Evolutionary conservation across 2,797 vertebrate genomes (phyloP), one percentile per base, ranked within the genome.

Genomic region (Caiman crocodilus): DNA sequence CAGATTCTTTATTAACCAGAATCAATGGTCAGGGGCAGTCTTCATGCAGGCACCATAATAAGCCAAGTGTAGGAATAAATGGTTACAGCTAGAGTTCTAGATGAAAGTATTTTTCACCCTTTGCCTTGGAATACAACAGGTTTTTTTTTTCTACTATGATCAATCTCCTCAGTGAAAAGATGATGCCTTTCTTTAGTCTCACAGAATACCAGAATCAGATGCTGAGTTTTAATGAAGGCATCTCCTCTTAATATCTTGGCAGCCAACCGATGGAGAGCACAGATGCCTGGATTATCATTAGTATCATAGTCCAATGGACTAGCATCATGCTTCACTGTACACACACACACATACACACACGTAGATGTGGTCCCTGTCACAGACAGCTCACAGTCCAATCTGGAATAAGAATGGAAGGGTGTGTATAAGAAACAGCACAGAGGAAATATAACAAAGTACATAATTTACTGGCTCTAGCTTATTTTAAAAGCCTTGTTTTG

Each of bases 61-160:
- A 30, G 77, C 25, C 42, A 18, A 87, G 7, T 76, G 42, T 8
- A 95, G 89, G 78, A 94, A 90, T 69, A 96, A 83, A 79, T 55
- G 77, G 18, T 81, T 94, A 12, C 35, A 82, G 71, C 16, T 20
- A 84, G 42, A 23, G 4, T 8, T 90, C 81, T 30, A 32, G 23
- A 15, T 93, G 69, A 89, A 95, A 85, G 58, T 58, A 75, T 76
- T 90, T 94, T 74, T 78, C 57, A 59, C 85, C 55, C 74, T 85
- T 93, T 88, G 15, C 76, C 61, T 83, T 28, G 26, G 59, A 94
- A 89, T 12, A 50, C 30, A 81, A 65, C 30, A 64, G 84, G 59
- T 35, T 85, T 87, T 69, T 85, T 87, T 69, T 18, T 13, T 32
- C 7, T 75, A 50, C 6, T 32, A n/a, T 60, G 23, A 17, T 18